Base-by-base conservation (phyloP, 2,113 vertebrate species). In the Motacilla alba region DNA sequence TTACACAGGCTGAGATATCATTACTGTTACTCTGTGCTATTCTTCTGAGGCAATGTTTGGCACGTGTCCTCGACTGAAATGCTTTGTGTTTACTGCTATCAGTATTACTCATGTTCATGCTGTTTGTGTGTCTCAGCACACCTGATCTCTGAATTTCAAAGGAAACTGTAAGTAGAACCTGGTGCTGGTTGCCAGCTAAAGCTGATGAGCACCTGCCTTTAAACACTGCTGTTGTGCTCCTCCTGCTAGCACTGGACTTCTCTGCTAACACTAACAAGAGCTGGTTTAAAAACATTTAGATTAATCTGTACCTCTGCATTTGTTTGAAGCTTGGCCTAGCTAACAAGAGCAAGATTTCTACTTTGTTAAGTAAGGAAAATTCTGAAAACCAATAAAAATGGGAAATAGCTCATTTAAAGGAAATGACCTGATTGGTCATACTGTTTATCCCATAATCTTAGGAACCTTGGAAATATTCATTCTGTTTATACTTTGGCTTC, bases 41-140 rank as follows among this genome's bases (percentile, higher is more conserved):
- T 9, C 63, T 72, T 79, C 70, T 85, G 75, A 84, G 33, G 47
- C 69, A 63, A 6, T 64, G 39, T 70, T 84, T 91, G 87, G 47
- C 74, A 66, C 0, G 0, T 11, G 21, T 69, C 60, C 77, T 78
- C 0, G 0, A 26, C 56, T 90, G 33, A 93, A 90, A 82, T 1
- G 6, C 43, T 74, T 81, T 5, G 8, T 55, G 35, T 89, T 93
- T 79, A 60, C 31, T 76, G 41, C 67, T 85, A 7, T 74, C 55
- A 50, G 18, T 26, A 16, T 63, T 85, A 50, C 15, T 74, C 39
- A 18, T 15, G 13, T 70, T 89, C 35, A 7, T 85, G 35, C 18
- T 79, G 26, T 50, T 46, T 62, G 14, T 33, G 13, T 77, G 39
- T 46, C 66, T 39, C 78, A 75, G 35, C 44, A 75, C 35, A 75